These are phyloP conservation scores for Onthophagus sagittarius DNA, from an alignment of 2,888 invertebrate genomes.

Conservation along the genomic window DNA sequence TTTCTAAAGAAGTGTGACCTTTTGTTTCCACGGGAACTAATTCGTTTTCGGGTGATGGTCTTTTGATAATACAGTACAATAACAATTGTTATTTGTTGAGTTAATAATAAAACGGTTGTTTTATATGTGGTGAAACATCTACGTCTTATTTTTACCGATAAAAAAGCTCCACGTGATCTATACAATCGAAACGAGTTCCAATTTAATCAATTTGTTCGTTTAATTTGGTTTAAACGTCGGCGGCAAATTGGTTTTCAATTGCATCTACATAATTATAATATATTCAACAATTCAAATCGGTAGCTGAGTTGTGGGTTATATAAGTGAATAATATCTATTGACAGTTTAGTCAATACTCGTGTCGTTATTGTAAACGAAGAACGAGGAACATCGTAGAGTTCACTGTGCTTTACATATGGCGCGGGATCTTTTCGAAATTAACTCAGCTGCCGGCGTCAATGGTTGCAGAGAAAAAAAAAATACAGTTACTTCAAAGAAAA, in stretches of 20 bases:
- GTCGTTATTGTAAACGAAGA: not conserved
- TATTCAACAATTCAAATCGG: not conserved
- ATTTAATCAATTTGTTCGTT: not conserved
- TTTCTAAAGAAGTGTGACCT: too few relatives aligned
- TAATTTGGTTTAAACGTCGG: not conserved
- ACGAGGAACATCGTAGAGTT: not conserved
- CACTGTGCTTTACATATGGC: not conserved
- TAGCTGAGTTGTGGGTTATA: not conserved
- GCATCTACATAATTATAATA: not conserved
- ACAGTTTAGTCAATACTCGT: not conserved
- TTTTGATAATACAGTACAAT: too few relatives aligned
- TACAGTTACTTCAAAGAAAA: not conserved
- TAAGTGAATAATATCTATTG: not conserved
- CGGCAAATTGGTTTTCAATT: not conserved
- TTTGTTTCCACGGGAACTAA: too few relatives aligned
- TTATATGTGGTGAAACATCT: too few relatives aligned
- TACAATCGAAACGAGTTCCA: not conserved
- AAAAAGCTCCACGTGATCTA: too few relatives aligned
- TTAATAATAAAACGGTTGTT: too few relatives aligned
- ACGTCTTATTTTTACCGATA: too few relatives aligned
- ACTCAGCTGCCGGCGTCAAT: not conserved
- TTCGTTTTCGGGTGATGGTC: too few relatives aligned
- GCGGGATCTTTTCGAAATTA: not conserved
- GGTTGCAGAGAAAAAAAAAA: not conserved
- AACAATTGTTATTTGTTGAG: too few relatives aligned